phyloP scores from a whole-genome alignment of 2,797 vertebrate species.

The Acomys russatus region DNA sequence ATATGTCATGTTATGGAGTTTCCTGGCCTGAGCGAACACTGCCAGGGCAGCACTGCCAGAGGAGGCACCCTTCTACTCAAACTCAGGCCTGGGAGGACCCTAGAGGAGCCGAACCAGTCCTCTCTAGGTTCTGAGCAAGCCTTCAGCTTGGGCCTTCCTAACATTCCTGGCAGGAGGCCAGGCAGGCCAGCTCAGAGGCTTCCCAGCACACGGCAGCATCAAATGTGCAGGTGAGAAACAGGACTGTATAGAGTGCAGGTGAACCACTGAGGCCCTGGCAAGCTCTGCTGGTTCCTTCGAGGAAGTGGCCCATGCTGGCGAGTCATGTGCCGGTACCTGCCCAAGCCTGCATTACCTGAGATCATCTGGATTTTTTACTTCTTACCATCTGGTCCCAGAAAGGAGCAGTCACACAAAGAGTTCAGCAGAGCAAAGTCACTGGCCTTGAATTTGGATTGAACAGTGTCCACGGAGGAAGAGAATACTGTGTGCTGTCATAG shows the following conservation, averaged over 20 bases:
- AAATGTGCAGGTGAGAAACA: background rate
- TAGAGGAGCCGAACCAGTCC: background rate
- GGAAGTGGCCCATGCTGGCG: conserved; percentile 37
- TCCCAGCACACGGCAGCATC: background rate
- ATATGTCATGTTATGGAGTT: background rate
- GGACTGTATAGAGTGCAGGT: conserved; percentile 74
- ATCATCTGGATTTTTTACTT: conserved; percentile 12
- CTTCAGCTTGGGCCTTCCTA: conserved; percentile 43
- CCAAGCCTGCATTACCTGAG: conserved; percentile 1
- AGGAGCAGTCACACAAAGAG: rapidly evolving
- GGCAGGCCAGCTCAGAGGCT: conserved; percentile 57
- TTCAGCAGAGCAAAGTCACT: background rate
- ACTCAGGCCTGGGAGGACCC: background rate
- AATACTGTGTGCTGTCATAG: background rate
- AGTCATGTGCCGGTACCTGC: conserved; percentile 70
- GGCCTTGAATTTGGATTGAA: background rate
- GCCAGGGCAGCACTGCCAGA: rapidly evolving
- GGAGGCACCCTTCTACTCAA: background rate
- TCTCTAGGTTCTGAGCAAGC: background rate
- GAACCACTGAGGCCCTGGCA: conserved; percentile 81
- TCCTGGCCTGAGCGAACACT: background rate
- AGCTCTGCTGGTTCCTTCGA: background rate
- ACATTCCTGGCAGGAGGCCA: background rate
- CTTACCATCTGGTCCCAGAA: conserved; percentile 56
- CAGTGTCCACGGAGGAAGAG: background rate